phyloP scores from a whole-genome alignment of 2,113 vertebrate species.

The Anoura caudifer region DNA sequence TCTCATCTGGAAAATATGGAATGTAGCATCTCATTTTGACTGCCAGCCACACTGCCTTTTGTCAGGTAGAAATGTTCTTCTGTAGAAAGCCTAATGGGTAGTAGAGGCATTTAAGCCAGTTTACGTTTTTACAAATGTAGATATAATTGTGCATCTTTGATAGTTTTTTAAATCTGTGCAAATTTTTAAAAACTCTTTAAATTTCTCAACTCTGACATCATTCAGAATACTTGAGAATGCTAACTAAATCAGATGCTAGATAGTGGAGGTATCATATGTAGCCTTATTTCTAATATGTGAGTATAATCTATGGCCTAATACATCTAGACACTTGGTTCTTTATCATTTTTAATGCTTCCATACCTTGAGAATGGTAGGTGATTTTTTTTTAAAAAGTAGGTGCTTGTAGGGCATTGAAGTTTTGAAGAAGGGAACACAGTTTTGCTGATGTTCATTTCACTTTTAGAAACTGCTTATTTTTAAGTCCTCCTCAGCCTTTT shows the following conservation, averaged over 20 bases:
- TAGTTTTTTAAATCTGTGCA: not conserved
- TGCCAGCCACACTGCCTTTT: not conserved
- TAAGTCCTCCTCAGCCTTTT: conserved; percentile 51
- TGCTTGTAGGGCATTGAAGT: not conserved
- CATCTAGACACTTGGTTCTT: not conserved
- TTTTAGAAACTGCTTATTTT: conserved; percentile 50
- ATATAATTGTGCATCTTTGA: not conserved
- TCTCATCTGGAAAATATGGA: not conserved
- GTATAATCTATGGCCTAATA: not conserved
- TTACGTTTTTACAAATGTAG: not conserved
- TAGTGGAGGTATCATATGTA: not conserved
- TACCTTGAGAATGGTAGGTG: not conserved
- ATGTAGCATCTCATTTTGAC: not conserved
- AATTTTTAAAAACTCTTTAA: conserved; percentile 18
- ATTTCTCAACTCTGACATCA: not conserved
- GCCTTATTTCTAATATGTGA: not conserved
- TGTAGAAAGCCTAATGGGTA: not conserved
- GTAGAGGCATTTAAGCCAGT: not conserved
- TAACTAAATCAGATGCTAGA: not conserved
- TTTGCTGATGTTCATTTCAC: conserved; percentile 59
- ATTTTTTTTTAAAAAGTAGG: not conserved
- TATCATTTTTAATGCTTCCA: conserved; percentile 32
- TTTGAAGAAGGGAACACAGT: not conserved
- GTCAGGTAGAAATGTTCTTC: not conserved
- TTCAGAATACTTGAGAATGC: not conserved